Evolutionary conservation across 2,888 invertebrate genomes (phyloP).

Genomic region (Platycnemis pennipes): DNA sequence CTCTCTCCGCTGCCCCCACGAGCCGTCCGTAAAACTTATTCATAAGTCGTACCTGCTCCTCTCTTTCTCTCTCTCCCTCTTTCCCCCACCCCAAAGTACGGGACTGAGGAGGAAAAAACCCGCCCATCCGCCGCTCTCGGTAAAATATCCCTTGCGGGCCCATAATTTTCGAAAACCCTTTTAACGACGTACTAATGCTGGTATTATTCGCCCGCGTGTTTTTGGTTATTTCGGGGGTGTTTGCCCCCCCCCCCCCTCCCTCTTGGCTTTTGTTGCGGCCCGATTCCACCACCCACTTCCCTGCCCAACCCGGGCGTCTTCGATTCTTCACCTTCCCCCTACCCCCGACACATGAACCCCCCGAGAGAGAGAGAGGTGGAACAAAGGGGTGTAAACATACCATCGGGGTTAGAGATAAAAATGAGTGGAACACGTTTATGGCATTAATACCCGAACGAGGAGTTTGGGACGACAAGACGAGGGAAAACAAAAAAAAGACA

Average conservation of each 20-base stretch:
- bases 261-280: background rate
- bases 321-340: background rate
- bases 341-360: slow-evolving; percentile 3
- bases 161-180: slow-evolving; percentile 41
- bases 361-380: background rate
- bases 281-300: background rate
- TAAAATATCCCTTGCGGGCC: slow-evolving; percentile 26
- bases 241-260: too few relatives aligned
- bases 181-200: slow-evolving; percentile 54
- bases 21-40: background rate
- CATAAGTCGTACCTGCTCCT: background rate
- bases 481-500: background rate
- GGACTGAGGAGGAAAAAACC: background rate
- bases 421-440: background rate
- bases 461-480: background rate
- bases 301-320: background rate
- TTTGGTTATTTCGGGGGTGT: slow-evolving; percentile 23
- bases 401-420: background rate
- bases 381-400: background rate
- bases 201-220: slow-evolving; percentile 34
- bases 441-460: background rate
- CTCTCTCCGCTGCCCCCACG: background rate
- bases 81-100: background rate
- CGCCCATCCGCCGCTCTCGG: background rate
- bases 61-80: too few relatives aligned